Percentiles rank a stretch among this genome's conserved stretches.
phyloP scores from a whole-genome alignment of 2,888 invertebrate species.

The Cerastis leucographa region DNA sequence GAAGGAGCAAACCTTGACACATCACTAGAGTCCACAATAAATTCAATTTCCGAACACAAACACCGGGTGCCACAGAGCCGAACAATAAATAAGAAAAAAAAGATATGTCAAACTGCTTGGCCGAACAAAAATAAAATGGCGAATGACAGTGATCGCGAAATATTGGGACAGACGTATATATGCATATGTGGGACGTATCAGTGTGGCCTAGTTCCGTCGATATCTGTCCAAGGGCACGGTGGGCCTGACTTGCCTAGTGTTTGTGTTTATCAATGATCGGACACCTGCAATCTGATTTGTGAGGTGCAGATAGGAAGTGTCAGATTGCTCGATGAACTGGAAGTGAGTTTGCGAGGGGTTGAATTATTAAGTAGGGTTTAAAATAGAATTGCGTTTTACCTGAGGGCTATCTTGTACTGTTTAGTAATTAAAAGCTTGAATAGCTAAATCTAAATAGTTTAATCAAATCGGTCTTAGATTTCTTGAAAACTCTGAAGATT shows the following conservation, averaged over 20 bases:
- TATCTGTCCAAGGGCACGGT: conserved; percentile 77
- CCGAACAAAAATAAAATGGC: conserved; percentile 65
- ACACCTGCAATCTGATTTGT: conserved; percentile 69
- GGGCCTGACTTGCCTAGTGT: conserved; percentile 46
- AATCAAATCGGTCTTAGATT: background rate
- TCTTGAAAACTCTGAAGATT: background rate
- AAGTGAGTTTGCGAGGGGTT: conserved; percentile 37
- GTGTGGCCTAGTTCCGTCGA: conserved; percentile 79
- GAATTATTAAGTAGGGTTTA: conserved; percentile 4
- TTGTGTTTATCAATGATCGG: conserved; percentile 63
- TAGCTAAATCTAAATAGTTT: background rate
- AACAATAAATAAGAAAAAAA: conserved; percentile 46
- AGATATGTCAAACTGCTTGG: conserved; percentile 59
- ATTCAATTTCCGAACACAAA: conserved; percentile 62
- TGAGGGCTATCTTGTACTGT: background rate
- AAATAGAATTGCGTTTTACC: conserved; percentile 11
- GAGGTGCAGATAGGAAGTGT: conserved; percentile 56
- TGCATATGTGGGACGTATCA: conserved; percentile 69
- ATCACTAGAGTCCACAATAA: conserved; percentile 56
- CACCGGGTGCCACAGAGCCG: conserved; percentile 49
- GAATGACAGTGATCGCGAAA: conserved; percentile 71
- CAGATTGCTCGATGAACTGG: conserved; percentile 57
- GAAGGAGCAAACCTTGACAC: conserved; percentile 39
- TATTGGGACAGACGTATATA: conserved; percentile 63
- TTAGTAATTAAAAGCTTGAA: background rate